phyloP scores from a whole-genome alignment of 2,113 vertebrate genomes.

The Glaucomys volans region DNA sequence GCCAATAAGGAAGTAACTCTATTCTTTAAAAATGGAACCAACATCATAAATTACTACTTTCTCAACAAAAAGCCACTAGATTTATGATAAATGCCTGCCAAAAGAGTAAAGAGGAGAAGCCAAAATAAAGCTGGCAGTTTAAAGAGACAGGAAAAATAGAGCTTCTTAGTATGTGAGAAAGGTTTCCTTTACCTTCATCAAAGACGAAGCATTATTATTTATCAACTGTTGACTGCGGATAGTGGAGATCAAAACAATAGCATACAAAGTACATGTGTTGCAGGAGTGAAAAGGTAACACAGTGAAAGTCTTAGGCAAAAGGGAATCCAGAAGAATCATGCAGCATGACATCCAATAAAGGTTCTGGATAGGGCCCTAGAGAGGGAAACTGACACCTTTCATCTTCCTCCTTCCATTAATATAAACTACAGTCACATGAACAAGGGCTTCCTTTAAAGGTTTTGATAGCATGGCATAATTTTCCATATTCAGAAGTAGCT shows the following conservation, averaged over 20 bases:
- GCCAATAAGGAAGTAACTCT: not conserved
- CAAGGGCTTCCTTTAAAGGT: not conserved
- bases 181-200: not conserved
- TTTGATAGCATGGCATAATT: not conserved
- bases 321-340: not conserved
- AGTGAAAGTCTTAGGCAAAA: not conserved
- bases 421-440: not conserved
- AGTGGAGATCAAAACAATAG: not conserved
- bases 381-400: not conserved
- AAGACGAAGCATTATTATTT: not conserved
- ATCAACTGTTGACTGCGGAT: not conserved
- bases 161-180: constrained; percentile 46
- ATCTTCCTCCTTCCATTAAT: not conserved
- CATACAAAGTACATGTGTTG: not conserved
- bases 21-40: constrained; percentile 33
- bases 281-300: not conserved
- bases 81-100: constrained; percentile 63
- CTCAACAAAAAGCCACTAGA: constrained; percentile 47
- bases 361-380: not conserved
- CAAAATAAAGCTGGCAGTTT: constrained; percentile 13
- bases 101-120: not conserved
- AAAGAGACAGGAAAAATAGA: not conserved
- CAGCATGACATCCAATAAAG: not conserved
- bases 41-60: constrained; percentile 46
- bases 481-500: not conserved